Evolutionary conservation across 2,797 vertebrate genomes (phyloP), one percentile per base, ranked within the genome.

Genomic region (Mormyrus proboscirostris): DNA sequence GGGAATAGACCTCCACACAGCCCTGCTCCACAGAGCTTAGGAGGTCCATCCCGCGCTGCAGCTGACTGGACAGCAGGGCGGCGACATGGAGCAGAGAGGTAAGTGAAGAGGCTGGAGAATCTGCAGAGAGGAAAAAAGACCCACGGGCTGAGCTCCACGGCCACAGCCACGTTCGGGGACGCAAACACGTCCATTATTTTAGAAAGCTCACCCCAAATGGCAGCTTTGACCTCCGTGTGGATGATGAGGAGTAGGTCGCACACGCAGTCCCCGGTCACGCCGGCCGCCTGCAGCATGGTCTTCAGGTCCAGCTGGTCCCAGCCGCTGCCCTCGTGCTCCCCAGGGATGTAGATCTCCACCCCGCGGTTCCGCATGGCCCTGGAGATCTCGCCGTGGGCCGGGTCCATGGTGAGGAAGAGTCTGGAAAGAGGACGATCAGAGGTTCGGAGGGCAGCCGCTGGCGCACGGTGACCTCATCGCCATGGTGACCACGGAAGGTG

Each of bases 321-420:
- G 90, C 92, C 90, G 29, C 91, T 92, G 1, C 94, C 96, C 91
- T 97, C 96, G 0, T 93, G 94, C 89, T 98, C 97, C 51, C 97
- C 98, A 1, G 97, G 96, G 93, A 99, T 93, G 91, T 97, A 98
- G 62, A 99, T 93, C 94, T 99, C 99, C 91, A 99, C 96, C 16
- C 99, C 98, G 91, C 99, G 96, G 94, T 99, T 99, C 92, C 98
- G 94, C 99, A 99, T 99, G 55, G 99, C 99, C 93, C 98, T 95
- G 90, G 99, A 99, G 94, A 99, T 98, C 94, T 99, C 99, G 4
- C 98, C 98, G 0, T 99, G 97, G 3, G 92, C 89, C 10, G 98
- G 97, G 94, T 99, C 98, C 98, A 99, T 98, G 85, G 97, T 97
- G 90, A 99, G 96, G 92, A 99, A 99, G 92, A 99, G 94, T 91